These are phyloP conservation scores for Mimas tiliae DNA, from an alignment of 2,888 invertebrate genomes.

Conservation along the genomic window DNA sequence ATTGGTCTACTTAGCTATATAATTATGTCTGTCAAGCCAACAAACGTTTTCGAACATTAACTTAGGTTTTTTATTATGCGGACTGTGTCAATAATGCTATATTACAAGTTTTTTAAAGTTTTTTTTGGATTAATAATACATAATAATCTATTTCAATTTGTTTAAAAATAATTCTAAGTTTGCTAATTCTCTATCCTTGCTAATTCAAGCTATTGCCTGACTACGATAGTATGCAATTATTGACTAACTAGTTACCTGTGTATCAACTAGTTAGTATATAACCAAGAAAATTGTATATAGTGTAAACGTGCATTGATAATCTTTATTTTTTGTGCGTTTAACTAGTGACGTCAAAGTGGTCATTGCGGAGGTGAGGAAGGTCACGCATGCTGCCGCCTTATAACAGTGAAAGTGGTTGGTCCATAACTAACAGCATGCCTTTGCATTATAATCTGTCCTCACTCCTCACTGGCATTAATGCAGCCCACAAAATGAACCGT, in stretches of 20 bases:
- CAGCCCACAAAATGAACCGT: background rate
- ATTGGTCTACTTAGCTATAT: too few species aligned
- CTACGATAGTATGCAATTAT: background rate
- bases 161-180: too few species aligned
- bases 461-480: background rate
- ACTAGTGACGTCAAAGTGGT: slow-evolving; percentile 20
- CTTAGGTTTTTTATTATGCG: too few species aligned
- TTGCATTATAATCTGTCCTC: slow-evolving; percentile 12
- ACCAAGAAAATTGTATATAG: background rate
- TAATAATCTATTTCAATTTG: too few species aligned
- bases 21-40: too few species aligned
- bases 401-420: slow-evolving; percentile 16
- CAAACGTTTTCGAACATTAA: too few species aligned
- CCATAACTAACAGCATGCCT: slow-evolving; percentile 1
- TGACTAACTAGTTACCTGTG: background rate
- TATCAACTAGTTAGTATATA: background rate
- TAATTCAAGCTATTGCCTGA: too few species aligned
- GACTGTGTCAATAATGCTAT: too few species aligned
- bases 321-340: slow-evolving; percentile 2
- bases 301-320: background rate
- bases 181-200: too few species aligned
- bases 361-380: slow-evolving; percentile 25
- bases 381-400: background rate
- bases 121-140: too few species aligned
- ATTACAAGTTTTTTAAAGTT: too few species aligned